Conservation (phyloP, 2,888 invertebrate species). For the Drosophila nigricruria region DNA sequence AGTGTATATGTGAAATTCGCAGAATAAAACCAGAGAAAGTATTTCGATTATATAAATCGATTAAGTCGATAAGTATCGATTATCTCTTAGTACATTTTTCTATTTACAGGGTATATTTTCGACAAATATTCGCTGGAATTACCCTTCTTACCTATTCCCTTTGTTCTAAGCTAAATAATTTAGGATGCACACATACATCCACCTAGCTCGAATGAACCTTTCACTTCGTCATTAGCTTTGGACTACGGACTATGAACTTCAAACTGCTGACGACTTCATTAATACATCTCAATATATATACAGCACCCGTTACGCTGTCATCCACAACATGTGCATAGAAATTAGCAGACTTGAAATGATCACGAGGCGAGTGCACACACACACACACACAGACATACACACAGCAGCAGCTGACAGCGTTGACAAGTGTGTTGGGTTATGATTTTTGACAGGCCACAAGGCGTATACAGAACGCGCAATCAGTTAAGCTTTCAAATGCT, state of each 20-base stretch:
- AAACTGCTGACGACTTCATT: slow-evolving; percentile 83
- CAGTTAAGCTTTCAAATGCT: slow-evolving; percentile 37
- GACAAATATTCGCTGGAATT: background rate
- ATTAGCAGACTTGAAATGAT: slow-evolving; percentile 55
- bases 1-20: too few relatives aligned
- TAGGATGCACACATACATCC: slow-evolving; percentile 8
- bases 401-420: slow-evolving; percentile 49
- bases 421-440: slow-evolving; percentile 83
- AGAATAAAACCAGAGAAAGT: too few relatives aligned
- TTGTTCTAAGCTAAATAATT: slow-evolving; percentile 19
- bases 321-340: slow-evolving; percentile 45
- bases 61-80: background rate
- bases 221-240: slow-evolving; percentile 64
- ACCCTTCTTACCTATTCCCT: background rate
- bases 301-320: background rate
- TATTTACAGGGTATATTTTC: background rate
- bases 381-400: slow-evolving; percentile 1
- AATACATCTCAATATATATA: slow-evolving; percentile 55
- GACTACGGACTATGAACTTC: slow-evolving; percentile 55
- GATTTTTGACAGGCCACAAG: slow-evolving; percentile 79
- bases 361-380: slow-evolving; percentile 44
- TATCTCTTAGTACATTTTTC: too few relatives aligned
- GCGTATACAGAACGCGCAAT: slow-evolving; percentile 57
- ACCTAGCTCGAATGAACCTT: slow-evolving; percentile 37
- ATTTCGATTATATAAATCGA: too few relatives aligned